A percentile compares a stretch with the other conserved stretches of the same genome.
These are phyloP conservation scores for Misgurnus anguillicaudatus DNA, from an alignment of 2,113 vertebrate species.

Conservation along the genomic window DNA sequence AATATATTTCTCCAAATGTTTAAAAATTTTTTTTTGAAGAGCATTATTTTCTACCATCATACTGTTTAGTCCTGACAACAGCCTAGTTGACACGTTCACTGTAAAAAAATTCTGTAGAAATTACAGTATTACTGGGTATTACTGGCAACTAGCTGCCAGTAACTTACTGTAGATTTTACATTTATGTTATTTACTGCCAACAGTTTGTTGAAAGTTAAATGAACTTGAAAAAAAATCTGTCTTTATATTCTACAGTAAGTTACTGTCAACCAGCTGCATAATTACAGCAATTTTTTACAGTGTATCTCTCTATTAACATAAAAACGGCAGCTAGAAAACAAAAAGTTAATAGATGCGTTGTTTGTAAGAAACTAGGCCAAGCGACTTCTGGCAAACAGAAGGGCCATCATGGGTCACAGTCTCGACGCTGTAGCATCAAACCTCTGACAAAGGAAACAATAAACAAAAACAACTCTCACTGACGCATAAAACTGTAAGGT, in stretches of 20 bases:
- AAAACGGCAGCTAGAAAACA: no score
- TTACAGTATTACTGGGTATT: no score
- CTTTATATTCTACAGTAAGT: no score
- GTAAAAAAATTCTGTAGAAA: no score
- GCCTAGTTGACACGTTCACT: not conserved
- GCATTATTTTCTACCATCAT: constrained; percentile 20
- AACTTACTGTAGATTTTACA: no score
- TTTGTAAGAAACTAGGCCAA: constrained; percentile 78
- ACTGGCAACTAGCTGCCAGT: no score
- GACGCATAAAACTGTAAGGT: constrained; percentile 6
- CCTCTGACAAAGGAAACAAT: constrained; percentile 47
- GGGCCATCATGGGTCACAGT: constrained; percentile 72
- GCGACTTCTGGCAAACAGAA: constrained; percentile 72
- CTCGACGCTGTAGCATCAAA: constrained; percentile 41
- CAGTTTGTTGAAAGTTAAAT: no score
- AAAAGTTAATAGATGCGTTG: constrained; percentile 72
- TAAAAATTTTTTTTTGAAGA: constrained; percentile 16
- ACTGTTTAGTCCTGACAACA: constrained; percentile 1
- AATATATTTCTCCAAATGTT: not conserved
- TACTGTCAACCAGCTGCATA: no score
- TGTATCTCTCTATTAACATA: constrained; percentile 72
- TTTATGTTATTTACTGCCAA: no score
- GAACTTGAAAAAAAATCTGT: no score
- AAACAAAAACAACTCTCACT: constrained; percentile 49
- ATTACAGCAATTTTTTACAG: no score